These are phyloP conservation scores for Steromphala cineraria DNA, from an alignment of 2,888 invertebrate genomes.

Conservation along the genomic window DNA sequence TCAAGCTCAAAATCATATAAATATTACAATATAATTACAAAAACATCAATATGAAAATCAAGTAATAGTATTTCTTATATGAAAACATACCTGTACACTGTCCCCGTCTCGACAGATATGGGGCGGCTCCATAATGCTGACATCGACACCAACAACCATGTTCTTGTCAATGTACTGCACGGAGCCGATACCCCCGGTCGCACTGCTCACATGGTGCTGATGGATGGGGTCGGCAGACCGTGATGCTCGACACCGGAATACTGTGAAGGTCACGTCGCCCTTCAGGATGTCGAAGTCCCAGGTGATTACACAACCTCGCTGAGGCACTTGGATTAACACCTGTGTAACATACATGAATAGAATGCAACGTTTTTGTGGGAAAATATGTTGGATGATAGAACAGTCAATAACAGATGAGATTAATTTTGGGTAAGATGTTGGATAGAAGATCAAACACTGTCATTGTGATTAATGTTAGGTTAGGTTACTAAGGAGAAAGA, in stretches of 20 bases:
- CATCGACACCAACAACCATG: conserved; percentile 82
- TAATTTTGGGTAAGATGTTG: no score
- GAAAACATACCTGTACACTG: conserved; percentile 88
- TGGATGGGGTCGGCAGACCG: conserved; percentile 63
- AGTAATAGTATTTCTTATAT: no score
- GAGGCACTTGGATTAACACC: conserved; percentile 84
- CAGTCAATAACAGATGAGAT: no score
- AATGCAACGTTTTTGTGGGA: no score
- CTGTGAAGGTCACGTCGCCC: conserved; percentile 90
- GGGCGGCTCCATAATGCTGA: conserved; percentile 87
- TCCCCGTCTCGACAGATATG: conserved; percentile 92
- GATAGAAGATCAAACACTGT: no score
- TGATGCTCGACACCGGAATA: conserved; percentile 77
- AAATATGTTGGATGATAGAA: no score
- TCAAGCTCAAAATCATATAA: no score
- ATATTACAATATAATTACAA: no score
- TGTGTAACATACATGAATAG: conserved; percentile 36
- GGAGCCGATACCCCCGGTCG: conserved; percentile 67
- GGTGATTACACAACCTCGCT: conserved; percentile 91
- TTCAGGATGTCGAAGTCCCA: conserved; percentile 98
- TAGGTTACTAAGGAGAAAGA: no score
- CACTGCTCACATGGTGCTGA: conserved; percentile 71
- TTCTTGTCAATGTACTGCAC: conserved; percentile 80
- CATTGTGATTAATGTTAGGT: no score
- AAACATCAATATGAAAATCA: no score